Base-by-base conservation (phyloP, 1,140 invertebrate genomes). In the Epicauta chinensis region DNA sequence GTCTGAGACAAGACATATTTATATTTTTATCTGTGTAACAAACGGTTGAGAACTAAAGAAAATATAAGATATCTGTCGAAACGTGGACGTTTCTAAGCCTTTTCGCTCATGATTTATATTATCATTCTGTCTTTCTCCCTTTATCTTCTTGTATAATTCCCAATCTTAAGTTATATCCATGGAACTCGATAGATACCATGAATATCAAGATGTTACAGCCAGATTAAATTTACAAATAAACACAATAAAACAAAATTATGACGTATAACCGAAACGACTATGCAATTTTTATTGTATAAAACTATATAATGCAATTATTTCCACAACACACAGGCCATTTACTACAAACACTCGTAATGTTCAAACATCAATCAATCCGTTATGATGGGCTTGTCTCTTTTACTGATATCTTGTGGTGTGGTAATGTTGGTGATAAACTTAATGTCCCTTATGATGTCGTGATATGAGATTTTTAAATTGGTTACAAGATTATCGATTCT, bases 1-100 rank as follows among this genome's bases (percentile, higher is more conserved):
- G 7, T 31, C 51, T 50, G 49, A 59, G 58, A 59, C 58, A 59
- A 59, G 58, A 56, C 58, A 56, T 59, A 59, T 59, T 59, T 59
- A 59, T 59, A 59, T 59, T 59, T 59, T 59, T 59, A 59, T 59
- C 54, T 59, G 43, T 43, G 56, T 56, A 56, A 59, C 58, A 59
- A 56, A 59, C 58, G 58, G 53, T 45, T 53, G 47, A 53, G 47
- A 49, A 58, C 36, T 58, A 58, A 39, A 39, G 53, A 56, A 59
- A 56, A 59, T 59, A 59, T 49, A 51, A 56, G 54, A 53, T 59
- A 53, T 46, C 50, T 59, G 58, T 59, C 54, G 58, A 59, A 59
- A 59, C 53, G 51, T 59, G 58, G 58, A 59, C 53, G 54, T 46
- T 49, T 43, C 43, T 56, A 59, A 56, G 50, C 48, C 52, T 50